Conservation (phyloP, 2,888 invertebrate species). For the Catocala fraxini region DNA sequence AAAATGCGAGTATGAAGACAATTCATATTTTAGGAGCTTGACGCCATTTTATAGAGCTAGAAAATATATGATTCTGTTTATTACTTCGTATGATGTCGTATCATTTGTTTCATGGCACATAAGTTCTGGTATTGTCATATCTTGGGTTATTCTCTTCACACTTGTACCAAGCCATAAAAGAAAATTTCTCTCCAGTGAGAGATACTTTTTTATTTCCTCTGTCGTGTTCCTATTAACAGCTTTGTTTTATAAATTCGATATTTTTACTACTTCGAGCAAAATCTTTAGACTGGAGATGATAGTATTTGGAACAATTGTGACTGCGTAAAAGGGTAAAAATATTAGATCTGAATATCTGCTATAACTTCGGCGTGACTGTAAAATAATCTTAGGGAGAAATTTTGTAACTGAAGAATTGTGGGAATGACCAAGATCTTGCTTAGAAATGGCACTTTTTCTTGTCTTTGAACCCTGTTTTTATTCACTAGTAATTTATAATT, state of each 20-base stretch:
- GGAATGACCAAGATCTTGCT: too few species aligned
- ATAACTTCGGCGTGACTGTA: too few species aligned
- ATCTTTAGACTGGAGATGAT: neutral
- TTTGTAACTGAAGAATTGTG: too few species aligned
- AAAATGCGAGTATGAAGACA: neutral
- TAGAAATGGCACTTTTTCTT: too few species aligned
- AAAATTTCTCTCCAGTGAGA: constrained; percentile 20
- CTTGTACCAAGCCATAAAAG: constrained; percentile 17
- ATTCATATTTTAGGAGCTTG: constrained; percentile 2
- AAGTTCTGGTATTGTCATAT: constrained; percentile 5
- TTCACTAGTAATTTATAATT: too few species aligned
- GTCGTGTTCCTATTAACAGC: constrained; percentile 23
- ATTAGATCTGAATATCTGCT: too few species aligned
- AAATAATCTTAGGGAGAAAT: too few species aligned
- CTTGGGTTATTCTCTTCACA: constrained; percentile 5
- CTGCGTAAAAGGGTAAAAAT: too few species aligned
- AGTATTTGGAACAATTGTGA: too few species aligned
- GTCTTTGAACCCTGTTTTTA: too few species aligned
- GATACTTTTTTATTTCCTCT: constrained; percentile 25
- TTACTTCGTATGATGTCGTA: neutral
- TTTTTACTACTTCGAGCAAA: constrained; percentile 7
- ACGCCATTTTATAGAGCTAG: neutral
- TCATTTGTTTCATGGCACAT: constrained; percentile 7
- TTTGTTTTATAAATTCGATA: constrained; percentile 25
- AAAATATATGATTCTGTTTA: constrained; percentile 5